phyloP scores from a whole-genome alignment of 2,113 vertebrate species.

The Barnardius zonarius region DNA sequence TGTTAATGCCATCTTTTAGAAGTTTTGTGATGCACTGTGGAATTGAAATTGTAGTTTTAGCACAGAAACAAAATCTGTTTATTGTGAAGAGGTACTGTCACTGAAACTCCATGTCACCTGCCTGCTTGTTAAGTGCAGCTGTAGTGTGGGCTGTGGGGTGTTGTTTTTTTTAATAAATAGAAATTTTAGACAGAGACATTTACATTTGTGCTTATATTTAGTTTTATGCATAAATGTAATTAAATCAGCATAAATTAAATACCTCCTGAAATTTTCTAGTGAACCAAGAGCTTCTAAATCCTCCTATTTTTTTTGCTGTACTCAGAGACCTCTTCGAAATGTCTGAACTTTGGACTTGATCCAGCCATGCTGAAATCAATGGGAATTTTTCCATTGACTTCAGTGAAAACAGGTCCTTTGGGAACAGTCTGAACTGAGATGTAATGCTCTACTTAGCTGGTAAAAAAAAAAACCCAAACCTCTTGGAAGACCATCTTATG shows the following conservation, averaged over 20 bases:
- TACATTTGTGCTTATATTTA: not conserved
- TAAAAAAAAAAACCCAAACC: not conserved
- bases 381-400: slow-evolving; percentile 29
- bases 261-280: not conserved
- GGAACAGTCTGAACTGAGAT: slow-evolving; percentile 14
- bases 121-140: not conserved
- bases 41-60: not conserved
- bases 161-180: not conserved
- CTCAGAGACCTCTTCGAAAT: not conserved
- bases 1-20: not conserved
- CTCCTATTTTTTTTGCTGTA: not conserved
- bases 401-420: slow-evolving; percentile 2
- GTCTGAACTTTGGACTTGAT: slow-evolving; percentile 25
- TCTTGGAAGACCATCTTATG: not conserved
- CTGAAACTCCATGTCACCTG: not conserved
- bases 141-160: not conserved
- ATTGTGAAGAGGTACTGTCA: not conserved
- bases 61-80: not conserved
- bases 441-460: not conserved
- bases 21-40: not conserved
- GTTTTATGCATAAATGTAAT: not conserved
- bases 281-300: not conserved
- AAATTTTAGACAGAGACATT: not conserved
- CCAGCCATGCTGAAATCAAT: slow-evolving; percentile 34
- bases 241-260: not conserved